Conservation (phyloP, 2,888 invertebrate species). For the Nycteola revayana region DNA sequence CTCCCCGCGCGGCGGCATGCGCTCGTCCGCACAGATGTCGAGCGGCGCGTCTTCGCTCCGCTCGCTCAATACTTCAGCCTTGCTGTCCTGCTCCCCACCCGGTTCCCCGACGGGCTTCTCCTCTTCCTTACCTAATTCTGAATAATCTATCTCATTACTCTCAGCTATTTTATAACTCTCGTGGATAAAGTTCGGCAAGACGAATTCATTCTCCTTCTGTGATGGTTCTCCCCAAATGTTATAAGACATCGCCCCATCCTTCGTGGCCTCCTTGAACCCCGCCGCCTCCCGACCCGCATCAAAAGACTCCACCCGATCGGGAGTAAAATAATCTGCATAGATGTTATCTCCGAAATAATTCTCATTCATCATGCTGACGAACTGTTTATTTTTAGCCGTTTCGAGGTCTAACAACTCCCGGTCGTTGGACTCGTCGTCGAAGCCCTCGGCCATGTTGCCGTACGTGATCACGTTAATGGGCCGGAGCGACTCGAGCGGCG, state of each 20-base stretch:
- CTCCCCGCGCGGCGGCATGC: slow-evolving; percentile 93
- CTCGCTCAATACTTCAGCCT: slow-evolving; percentile 65
- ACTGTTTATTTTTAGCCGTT: slow-evolving; percentile 69
- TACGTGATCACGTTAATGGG: slow-evolving; percentile 71
- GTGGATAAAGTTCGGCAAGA: slow-evolving; percentile 72
- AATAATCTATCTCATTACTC: slow-evolving; percentile 56
- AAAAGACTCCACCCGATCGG: slow-evolving; percentile 67
- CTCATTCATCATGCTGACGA: slow-evolving; percentile 74
- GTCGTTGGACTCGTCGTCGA: slow-evolving; percentile 68
- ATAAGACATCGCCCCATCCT: slow-evolving; percentile 57
- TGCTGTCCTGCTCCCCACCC: slow-evolving; percentile 57
- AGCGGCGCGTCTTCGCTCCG: slow-evolving; percentile 68
- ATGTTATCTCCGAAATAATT: slow-evolving; percentile 76
- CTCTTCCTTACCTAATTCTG: slow-evolving; percentile 44
- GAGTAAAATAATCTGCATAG: slow-evolving; percentile 73
- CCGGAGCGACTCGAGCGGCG: slow-evolving; percentile 57
- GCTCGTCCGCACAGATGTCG: slow-evolving; percentile 92
- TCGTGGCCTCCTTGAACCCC: slow-evolving; percentile 51
- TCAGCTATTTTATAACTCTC: slow-evolving; percentile 74
- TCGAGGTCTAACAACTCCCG: slow-evolving; percentile 66
- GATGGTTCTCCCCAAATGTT: slow-evolving; percentile 68
- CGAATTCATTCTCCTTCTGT: slow-evolving; percentile 67
- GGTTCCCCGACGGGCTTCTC: slow-evolving; percentile 36
- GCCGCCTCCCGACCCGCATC: slow-evolving; percentile 52
- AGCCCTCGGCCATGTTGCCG: slow-evolving; percentile 56